Percentiles rank a stretch among this genome's conserved stretches.
Conservation (phyloP, 2,888 invertebrate species). For the Rhogogaster chlorosoma region DNA sequence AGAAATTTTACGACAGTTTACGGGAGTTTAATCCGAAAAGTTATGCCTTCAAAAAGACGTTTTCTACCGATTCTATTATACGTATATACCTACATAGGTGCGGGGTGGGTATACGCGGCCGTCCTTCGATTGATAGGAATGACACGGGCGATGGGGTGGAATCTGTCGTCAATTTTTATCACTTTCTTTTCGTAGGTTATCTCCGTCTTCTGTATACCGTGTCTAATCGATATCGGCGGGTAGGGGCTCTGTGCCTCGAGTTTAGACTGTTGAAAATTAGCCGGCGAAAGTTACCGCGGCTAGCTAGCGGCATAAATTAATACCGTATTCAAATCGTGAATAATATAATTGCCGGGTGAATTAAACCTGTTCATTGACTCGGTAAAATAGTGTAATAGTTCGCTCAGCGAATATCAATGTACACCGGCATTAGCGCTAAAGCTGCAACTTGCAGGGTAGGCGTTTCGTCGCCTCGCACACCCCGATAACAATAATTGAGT, state of each 20-base stretch:
- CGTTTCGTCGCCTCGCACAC: not conserved
- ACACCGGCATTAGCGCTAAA: not conserved
- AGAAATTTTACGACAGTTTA: conserved; percentile 1
- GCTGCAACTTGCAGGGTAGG: not conserved
- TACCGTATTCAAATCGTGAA: conserved; percentile 34
- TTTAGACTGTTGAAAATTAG: not conserved
- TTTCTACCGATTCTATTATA: not conserved
- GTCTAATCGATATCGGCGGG: not conserved
- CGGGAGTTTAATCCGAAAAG: not conserved
- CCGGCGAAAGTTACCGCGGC: not conserved
- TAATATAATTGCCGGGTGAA: conserved; percentile 30
- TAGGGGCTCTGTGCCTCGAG: not conserved
- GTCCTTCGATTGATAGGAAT: not conserved
- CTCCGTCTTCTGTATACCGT: not conserved
- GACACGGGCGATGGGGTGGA: not conserved
- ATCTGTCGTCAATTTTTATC: not conserved
- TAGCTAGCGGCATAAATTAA: conserved; percentile 8
- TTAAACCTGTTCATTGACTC: conserved; percentile 35
- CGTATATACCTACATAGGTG: too few species aligned
- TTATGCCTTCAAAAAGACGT: not conserved
- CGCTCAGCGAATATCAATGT: conserved; percentile 12
- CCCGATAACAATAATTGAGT: not conserved
- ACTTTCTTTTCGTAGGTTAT: not conserved
- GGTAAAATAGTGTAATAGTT: conserved; percentile 3
- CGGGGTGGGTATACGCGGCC: not conserved